phyloP scores from a whole-genome alignment of 2,888 invertebrate genomes.

The Mayetiola destructor region DNA sequence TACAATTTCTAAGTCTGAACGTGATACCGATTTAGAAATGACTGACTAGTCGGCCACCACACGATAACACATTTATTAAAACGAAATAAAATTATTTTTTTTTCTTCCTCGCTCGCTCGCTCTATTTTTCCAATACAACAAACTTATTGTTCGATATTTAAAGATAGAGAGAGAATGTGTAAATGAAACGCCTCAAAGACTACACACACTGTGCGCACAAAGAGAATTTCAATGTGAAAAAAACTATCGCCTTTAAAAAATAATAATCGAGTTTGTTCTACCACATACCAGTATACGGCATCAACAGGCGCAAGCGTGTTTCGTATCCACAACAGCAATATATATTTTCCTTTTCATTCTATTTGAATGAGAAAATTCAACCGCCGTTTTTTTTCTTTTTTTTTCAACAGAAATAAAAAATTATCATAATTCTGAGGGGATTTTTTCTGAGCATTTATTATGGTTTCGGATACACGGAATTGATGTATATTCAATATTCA shows the following conservation, averaged over 20 bases:
- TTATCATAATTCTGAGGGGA: too few species aligned
- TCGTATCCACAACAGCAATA: not conserved
- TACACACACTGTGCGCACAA: constrained; percentile 3
- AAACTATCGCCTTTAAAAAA: constrained; percentile 1
- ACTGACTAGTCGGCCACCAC: constrained; percentile 6
- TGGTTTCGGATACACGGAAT: too few species aligned
- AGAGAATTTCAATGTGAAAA: not conserved
- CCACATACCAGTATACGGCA: constrained; percentile 4
- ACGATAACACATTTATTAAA: constrained; percentile 12
- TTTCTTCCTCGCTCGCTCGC: too few species aligned
- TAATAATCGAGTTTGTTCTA: constrained; percentile 12
- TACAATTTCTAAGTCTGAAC: constrained; percentile 7
- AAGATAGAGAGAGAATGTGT: too few species aligned
- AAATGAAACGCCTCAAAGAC: constrained; percentile 5
- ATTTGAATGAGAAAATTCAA: not conserved
- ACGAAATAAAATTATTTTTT: too few species aligned
- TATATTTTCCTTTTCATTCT: not conserved
- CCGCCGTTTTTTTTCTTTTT: not conserved
- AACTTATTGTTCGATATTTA: too few species aligned
- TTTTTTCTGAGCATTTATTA: too few species aligned
- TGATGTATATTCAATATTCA: too few species aligned
- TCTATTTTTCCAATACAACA: too few species aligned
- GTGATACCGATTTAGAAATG: constrained; percentile 7
- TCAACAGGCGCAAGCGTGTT: constrained; percentile 10
- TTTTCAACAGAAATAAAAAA: too few species aligned